Evolutionary conservation across 1,140 invertebrate species (phyloP).

Genomic region (Branchinecta lynchi): DNA sequence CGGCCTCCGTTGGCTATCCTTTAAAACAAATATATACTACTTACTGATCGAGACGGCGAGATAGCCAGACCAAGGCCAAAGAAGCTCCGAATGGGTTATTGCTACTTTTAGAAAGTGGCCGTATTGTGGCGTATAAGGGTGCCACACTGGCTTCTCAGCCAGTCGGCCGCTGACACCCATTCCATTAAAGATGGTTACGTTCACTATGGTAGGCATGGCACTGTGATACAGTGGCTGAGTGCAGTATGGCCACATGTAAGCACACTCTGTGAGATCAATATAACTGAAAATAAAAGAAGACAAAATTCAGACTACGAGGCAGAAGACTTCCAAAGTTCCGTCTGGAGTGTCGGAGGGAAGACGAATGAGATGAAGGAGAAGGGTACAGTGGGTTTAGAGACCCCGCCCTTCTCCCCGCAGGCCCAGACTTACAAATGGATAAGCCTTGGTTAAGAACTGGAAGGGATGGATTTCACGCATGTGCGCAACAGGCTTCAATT

Average conservation of each 20-base stretch:
- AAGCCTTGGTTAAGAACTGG: too few relatives aligned
- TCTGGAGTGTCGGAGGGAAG: too few relatives aligned
- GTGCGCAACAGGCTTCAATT: too few relatives aligned
- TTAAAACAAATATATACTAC: background rate
- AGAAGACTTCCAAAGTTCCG: too few relatives aligned
- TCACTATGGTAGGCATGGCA: slow-evolving; percentile 71
- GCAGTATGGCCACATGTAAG: slow-evolving; percentile 97
- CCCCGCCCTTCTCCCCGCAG: too few relatives aligned
- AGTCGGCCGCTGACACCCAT: slow-evolving; percentile 71
- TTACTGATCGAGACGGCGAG: slow-evolving; percentile 45
- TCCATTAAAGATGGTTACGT: slow-evolving; percentile 77
- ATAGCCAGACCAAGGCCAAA: slow-evolving; percentile 97
- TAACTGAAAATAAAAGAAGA: slow-evolving; percentile 40
- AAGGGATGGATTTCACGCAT: too few relatives aligned
- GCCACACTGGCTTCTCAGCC: slow-evolving; percentile 55
- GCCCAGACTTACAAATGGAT: too few relatives aligned
- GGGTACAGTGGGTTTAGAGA: too few relatives aligned
- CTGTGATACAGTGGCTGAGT: slow-evolving; percentile 82
- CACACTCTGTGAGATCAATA: slow-evolving; percentile 80
- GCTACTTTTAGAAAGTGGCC: slow-evolving; percentile 43
- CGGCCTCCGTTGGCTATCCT: too few relatives aligned
- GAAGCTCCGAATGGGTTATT: slow-evolving; percentile 54
- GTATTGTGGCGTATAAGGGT: slow-evolving; percentile 62
- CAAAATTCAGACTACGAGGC: slow-evolving; percentile 16
- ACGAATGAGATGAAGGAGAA: too few relatives aligned